Evolutionary conservation across 2,113 vertebrate species (phyloP).

Genomic region (Leucosticte australis): DNA sequence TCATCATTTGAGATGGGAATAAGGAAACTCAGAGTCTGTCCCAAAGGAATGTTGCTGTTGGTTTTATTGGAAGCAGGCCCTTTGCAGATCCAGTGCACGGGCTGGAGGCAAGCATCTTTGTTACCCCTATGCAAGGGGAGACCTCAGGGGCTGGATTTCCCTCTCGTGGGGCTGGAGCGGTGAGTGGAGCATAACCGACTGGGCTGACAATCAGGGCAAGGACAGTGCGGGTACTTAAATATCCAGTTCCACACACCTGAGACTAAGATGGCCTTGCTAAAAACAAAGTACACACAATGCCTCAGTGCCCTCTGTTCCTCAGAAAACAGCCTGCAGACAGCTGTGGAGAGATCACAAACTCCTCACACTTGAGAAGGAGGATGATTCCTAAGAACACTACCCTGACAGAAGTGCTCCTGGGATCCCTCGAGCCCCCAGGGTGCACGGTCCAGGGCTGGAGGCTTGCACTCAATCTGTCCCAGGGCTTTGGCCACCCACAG

Average conservation of each 20-base stretch:
- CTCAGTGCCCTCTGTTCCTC: not conserved
- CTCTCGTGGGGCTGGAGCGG: not conserved
- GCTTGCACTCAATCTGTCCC: not conserved
- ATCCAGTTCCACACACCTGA: not conserved
- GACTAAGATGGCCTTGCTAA: not conserved
- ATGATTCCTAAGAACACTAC: not conserved
- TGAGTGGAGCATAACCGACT: accelerated
- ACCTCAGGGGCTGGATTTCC: not conserved
- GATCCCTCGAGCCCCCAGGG: not conserved
- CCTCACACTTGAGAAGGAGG: not conserved
- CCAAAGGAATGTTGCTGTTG: not conserved
- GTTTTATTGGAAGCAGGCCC: not conserved
- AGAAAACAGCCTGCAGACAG: not conserved
- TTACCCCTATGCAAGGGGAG: not conserved
- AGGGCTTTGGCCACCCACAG: not conserved
- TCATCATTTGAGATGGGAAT: not conserved
- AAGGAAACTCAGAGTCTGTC: not conserved
- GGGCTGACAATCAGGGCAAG: not conserved
- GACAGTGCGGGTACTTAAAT: not conserved
- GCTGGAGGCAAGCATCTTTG: not conserved
- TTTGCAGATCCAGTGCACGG: not conserved
- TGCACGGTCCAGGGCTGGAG: not conserved
- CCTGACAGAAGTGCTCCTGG: not conserved
- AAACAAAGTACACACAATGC: not conserved
- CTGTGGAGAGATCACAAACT: not conserved